Percentiles rank a stretch among this genome's conserved stretches.
Conservation (phyloP, 1,140 invertebrate genomes). For the Probaryconus sp. region DNA sequence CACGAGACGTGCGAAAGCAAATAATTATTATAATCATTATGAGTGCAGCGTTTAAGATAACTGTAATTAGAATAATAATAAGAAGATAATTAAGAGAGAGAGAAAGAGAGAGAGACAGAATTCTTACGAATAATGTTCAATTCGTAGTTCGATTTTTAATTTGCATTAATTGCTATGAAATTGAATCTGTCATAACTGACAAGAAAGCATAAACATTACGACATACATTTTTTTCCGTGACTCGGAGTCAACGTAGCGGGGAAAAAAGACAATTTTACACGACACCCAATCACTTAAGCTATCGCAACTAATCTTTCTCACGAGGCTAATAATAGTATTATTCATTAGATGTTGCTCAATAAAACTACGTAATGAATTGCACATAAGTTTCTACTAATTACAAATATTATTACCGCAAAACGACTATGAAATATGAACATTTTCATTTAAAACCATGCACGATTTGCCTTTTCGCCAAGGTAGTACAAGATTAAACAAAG, state of each 20-base stretch:
- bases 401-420: constrained; percentile 29
- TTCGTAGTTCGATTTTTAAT: neutral
- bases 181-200: constrained; percentile 10
- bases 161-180: constrained; percentile 1
- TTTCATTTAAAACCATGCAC: constrained; percentile 28
- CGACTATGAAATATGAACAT: constrained; percentile 5
- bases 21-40: too few species aligned
- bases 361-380: constrained; percentile 42
- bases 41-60: too few species aligned
- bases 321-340: constrained; percentile 45
- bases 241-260: constrained; percentile 18
- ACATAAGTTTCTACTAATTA: constrained; percentile 43
- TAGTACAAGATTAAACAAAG: constrained; percentile 5
- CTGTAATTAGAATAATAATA: too few species aligned
- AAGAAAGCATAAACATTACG: constrained; percentile 8
- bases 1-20: too few species aligned
- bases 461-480: neutral
- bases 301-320: constrained; percentile 52
- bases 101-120: neutral
- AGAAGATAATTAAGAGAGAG: too few species aligned
- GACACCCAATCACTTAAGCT: constrained; percentile 40
- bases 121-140: constrained; percentile 13
- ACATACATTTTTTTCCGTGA: constrained; percentile 33
- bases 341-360: constrained; percentile 50
- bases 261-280: constrained; percentile 46